Percentiles rank a stretch among this genome's conserved stretches.
phyloP scores from a whole-genome alignment of 2,797 vertebrate genomes.

The Crypturellus tataupa region DNA sequence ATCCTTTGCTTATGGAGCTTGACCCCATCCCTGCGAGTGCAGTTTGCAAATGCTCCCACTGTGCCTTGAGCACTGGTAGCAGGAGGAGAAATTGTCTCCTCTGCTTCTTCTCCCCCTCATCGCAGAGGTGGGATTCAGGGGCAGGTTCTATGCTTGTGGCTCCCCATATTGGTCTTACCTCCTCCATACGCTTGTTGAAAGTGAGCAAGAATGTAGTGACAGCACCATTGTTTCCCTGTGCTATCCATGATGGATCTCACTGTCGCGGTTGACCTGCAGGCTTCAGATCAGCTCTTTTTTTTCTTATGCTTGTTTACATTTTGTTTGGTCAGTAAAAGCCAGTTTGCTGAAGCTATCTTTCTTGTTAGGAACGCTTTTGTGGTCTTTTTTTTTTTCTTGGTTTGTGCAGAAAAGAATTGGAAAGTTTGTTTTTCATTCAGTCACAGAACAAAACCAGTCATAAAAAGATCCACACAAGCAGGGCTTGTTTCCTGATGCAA shows the following conservation, averaged over 20 bases:
- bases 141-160: neutral
- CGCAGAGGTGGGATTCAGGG: neutral
- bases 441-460: neutral
- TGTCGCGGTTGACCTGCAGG: neutral
- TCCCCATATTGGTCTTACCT: neutral
- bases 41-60: neutral
- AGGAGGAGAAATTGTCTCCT: accelerated
- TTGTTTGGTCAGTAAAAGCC: neutral
- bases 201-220: neutral
- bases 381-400: neutral
- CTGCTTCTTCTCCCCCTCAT: neutral
- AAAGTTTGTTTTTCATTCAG: neutral
- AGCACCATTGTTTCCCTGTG: neutral
- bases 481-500: neutral
- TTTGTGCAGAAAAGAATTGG: neutral
- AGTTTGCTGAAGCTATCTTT: neutral
- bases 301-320: neutral
- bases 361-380: neutral
- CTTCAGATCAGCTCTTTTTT: neutral
- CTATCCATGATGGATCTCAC: neutral
- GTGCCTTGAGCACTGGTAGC: accelerated
- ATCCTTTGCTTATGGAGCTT: neutral
- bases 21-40: neutral
- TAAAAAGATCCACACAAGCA: neutral
- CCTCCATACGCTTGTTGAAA: neutral